A percentile compares a stretch with the other conserved stretches of the same genome.
Evolutionary conservation across 2,797 vertebrate genomes (phyloP).

Genomic region (Sebastes diaconus): DNA sequence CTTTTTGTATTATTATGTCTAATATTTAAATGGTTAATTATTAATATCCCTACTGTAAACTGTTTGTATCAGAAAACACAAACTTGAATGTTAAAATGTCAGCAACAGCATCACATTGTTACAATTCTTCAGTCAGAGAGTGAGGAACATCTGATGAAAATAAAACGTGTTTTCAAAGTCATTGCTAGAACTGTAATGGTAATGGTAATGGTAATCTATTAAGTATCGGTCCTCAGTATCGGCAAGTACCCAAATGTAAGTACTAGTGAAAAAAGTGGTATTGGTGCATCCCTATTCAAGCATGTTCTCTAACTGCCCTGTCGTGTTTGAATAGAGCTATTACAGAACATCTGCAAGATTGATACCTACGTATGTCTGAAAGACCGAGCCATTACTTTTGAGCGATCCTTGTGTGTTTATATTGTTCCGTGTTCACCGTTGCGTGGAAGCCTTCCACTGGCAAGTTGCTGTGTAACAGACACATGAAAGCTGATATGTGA

Average conservation of each 20-base stretch:
- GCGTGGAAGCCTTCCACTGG: constrained; percentile 8
- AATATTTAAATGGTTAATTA: too few species aligned
- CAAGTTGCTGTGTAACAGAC: constrained; percentile 33
- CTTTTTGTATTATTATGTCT: too few species aligned
- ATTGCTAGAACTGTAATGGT: background rate
- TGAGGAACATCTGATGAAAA: background rate
- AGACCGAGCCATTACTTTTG: background rate
- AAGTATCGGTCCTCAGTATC: background rate
- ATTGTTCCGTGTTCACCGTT: background rate
- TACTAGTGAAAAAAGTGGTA: background rate
- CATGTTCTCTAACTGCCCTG: background rate
- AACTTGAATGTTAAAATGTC: background rate
- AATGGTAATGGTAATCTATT: too few species aligned
- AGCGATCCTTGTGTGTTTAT: background rate
- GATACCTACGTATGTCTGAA: background rate
- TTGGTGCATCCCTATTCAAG: background rate
- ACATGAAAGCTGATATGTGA: constrained; percentile 62
- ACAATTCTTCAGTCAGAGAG: background rate
- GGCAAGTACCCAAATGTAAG: background rate
- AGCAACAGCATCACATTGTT: background rate
- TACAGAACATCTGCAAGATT: background rate
- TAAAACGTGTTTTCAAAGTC: background rate
- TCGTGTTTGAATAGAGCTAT: background rate
- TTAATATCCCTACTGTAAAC: too few species aligned
- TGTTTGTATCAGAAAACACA: background rate